Evolutionary conservation across 2,888 invertebrate species (phyloP).

Genomic region (Harpalus rubripes): DNA sequence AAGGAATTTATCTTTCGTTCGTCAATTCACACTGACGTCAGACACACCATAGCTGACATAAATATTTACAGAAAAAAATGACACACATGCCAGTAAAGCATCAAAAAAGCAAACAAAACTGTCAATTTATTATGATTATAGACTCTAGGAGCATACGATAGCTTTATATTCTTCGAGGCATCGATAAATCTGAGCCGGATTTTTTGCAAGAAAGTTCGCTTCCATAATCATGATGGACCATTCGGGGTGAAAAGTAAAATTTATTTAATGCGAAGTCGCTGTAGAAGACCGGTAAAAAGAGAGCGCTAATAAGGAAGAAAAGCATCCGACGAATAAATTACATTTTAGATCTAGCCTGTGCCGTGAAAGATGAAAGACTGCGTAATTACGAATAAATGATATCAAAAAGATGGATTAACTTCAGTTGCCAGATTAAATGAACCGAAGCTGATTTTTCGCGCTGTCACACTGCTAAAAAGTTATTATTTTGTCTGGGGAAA

Average conservation of each 20-base stretch:
- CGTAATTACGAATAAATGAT: slow-evolving; percentile 61
- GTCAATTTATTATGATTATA: slow-evolving; percentile 35
- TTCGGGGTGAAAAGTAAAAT: slow-evolving; percentile 50
- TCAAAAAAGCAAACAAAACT: slow-evolving; percentile 38
- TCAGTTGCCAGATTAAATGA: slow-evolving; percentile 45
- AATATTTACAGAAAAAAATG: slow-evolving; percentile 48
- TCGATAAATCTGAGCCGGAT: neutral
- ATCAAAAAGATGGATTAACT: slow-evolving; percentile 62
- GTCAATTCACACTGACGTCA: slow-evolving; percentile 15
- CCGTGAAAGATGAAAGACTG: slow-evolving; percentile 52
- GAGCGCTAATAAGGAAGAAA: slow-evolving; percentile 48
- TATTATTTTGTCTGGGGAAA: slow-evolving; percentile 10
- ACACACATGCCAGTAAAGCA: neutral
- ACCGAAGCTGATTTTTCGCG: slow-evolving; percentile 39
- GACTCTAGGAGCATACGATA: no score
- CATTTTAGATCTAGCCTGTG: slow-evolving; percentile 48
- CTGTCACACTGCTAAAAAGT: slow-evolving; percentile 10
- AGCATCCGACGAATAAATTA: slow-evolving; percentile 54
- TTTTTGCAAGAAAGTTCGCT: slow-evolving; percentile 10
- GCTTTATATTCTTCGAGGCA: slow-evolving; percentile 15
- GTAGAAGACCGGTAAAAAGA: slow-evolving; percentile 31
- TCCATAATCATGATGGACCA: slow-evolving; percentile 15
- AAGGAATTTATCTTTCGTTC: slow-evolving; percentile 33
- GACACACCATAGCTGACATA: slow-evolving; percentile 16
- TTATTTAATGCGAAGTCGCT: slow-evolving; percentile 41